Evolutionary conservation across 1,140 invertebrate species (phyloP).

Genomic region (Epicauta chinensis): DNA sequence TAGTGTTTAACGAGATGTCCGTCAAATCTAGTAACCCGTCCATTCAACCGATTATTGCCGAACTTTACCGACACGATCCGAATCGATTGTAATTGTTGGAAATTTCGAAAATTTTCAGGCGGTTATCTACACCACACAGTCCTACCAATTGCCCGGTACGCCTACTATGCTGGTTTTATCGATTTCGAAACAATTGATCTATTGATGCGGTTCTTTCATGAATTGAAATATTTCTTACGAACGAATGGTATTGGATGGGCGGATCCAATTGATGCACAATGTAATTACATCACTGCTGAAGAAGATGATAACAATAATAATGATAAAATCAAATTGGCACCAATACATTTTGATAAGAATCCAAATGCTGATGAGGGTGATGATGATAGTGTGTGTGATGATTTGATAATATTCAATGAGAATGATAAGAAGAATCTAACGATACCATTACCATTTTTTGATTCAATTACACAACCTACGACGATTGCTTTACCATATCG

Average conservation of each 20-base stretch:
- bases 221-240: slow-evolving; percentile 48
- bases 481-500: slow-evolving; percentile 46
- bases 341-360: not conserved
- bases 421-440: not conserved
- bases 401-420: not conserved
- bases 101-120: too few relatives aligned
- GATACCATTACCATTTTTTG: slow-evolving; percentile 48
- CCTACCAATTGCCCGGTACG: slow-evolving; percentile 49
- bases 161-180: slow-evolving; percentile 55
- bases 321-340: not conserved
- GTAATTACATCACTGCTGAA: too few relatives aligned
- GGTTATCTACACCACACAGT: slow-evolving; percentile 51
- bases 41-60: too few relatives aligned
- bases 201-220: slow-evolving; percentile 49
- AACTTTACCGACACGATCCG: too few relatives aligned
- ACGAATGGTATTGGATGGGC: slow-evolving; percentile 54
- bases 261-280: slow-evolving; percentile 17
- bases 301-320: not conserved
- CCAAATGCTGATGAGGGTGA: not conserved
- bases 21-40: too few relatives aligned
- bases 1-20: too few relatives aligned
- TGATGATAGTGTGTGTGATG: slow-evolving; percentile 37
- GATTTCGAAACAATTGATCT: slow-evolving; percentile 48
- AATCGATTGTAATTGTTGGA: too few relatives aligned
- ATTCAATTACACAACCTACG: slow-evolving; percentile 41